Conservation (phyloP, 2,888 invertebrate genomes). For the Pyrochroa serraticornis region DNA sequence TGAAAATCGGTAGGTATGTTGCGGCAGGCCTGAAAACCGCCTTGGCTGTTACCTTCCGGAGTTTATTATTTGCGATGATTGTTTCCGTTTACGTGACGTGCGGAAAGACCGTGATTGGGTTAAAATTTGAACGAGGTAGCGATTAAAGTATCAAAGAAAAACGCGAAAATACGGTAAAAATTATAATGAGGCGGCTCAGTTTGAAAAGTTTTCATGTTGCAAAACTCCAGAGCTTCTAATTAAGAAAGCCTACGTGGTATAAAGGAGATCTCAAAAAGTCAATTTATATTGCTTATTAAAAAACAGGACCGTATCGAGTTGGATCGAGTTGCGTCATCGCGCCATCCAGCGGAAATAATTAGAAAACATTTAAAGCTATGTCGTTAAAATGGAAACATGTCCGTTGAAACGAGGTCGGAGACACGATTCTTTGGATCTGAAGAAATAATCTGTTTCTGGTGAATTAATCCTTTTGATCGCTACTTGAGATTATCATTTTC, state of each 20-base stretch:
- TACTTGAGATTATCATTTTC: conserved; percentile 47
- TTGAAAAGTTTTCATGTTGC: conserved; percentile 12
- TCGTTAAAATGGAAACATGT: conserved; percentile 2
- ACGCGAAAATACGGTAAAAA: conserved; percentile 19
- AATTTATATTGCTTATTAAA: conserved; percentile 16
- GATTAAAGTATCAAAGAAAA: conserved; percentile 19
- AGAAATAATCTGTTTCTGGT: conserved; percentile 47
- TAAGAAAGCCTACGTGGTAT: conserved; percentile 16
- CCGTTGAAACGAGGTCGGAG: conserved; percentile 3
- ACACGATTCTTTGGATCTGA: conserved; percentile 25
- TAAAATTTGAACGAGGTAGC: conserved; percentile 3
- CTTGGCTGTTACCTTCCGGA: too few relatives aligned
- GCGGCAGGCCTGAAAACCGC: too few relatives aligned
- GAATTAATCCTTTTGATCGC: conserved; percentile 47
- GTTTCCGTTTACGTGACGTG: too few relatives aligned
- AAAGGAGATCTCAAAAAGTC: conserved; percentile 13
- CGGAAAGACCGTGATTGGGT: neutral
- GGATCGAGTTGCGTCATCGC: neutral
- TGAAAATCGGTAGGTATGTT: too few relatives aligned
- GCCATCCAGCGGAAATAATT: conserved; percentile 4
- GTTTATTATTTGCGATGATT: too few relatives aligned
- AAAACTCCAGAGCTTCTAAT: conserved; percentile 11
- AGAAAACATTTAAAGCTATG: conserved; percentile 1
- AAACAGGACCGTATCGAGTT: neutral
- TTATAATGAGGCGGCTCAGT: conserved; percentile 14